phyloP scores from a whole-genome alignment of 1,140 invertebrate genomes.

The Heliothis virescens region DNA sequence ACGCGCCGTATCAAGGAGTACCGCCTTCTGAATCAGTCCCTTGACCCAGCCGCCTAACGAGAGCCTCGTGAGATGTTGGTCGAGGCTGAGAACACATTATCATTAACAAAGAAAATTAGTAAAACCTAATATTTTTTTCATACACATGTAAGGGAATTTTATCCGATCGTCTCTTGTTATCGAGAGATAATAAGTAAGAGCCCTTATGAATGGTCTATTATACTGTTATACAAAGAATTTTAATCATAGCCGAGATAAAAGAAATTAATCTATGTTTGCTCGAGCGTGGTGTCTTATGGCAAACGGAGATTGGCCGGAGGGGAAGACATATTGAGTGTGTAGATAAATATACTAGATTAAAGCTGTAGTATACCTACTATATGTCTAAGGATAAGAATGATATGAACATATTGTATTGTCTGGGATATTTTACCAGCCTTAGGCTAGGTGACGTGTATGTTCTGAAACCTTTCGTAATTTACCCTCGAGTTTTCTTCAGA shows the following conservation, averaged over 20 bases:
- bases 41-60: too few relatives aligned
- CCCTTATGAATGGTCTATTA: neutral
- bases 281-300: constrained; percentile 22
- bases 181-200: constrained; percentile 13
- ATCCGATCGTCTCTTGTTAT: neutral
- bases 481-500: too few relatives aligned
- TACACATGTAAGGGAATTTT: neutral
- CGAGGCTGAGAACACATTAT: too few relatives aligned
- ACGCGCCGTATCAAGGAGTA: too few relatives aligned
- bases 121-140: neutral
- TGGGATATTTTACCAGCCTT: neutral
- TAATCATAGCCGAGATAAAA: constrained; percentile 33
- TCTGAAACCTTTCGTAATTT: neutral
- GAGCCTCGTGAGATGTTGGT: too few relatives aligned
- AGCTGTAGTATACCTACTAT: neutral
- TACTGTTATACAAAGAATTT: constrained; percentile 17
- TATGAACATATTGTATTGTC: neutral
- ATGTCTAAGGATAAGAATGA: neutral
- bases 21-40: too few relatives aligned
- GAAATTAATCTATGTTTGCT: constrained; percentile 35
- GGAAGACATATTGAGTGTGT: constrained; percentile 3
- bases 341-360: neutral
- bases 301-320: neutral
- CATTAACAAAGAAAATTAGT: too few relatives aligned
- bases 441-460: neutral